Percentiles rank a stretch among this genome's conserved stretches.
Conservation (phyloP, 2,113 vertebrate species). For the Athene cunicularia region DNA sequence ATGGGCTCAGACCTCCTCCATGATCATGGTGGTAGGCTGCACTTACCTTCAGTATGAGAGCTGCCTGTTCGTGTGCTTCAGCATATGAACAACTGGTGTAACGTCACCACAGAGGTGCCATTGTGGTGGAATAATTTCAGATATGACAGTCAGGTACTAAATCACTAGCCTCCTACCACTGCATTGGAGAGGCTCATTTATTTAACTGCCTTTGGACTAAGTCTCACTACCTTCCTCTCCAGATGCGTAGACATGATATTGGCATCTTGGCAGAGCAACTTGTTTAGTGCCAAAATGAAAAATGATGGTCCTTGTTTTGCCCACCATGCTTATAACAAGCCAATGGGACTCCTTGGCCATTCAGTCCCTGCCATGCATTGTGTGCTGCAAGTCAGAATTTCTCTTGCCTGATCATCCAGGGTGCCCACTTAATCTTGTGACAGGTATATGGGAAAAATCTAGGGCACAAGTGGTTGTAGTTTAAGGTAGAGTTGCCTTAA, state of each 20-base stretch:
- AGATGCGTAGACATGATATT: neutral
- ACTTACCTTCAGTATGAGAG: neutral
- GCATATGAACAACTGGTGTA: neutral
- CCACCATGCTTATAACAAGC: neutral
- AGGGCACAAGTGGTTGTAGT: rapidly evolving
- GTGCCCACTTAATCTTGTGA: neutral
- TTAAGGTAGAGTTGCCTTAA: neutral
- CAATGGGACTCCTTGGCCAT: neutral
- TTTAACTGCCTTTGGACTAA: neutral
- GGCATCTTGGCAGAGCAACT: neutral
- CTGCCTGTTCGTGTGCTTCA: neutral
- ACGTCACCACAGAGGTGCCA: neutral
- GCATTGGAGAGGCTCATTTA: neutral
- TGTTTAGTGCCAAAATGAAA: neutral
- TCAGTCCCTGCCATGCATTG: neutral
- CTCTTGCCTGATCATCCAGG: neutral
- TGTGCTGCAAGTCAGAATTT: neutral
- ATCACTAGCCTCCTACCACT: neutral
- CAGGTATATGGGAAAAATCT: neutral
- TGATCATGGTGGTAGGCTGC: neutral
- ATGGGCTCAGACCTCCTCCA: neutral
- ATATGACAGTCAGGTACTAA: neutral
- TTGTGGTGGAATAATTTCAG: rapidly evolving
- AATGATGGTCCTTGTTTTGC: neutral
- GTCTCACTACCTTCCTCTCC: neutral